Evolutionary conservation across 2,797 vertebrate genomes (phyloP).

Genomic region (Botia almorhae): DNA sequence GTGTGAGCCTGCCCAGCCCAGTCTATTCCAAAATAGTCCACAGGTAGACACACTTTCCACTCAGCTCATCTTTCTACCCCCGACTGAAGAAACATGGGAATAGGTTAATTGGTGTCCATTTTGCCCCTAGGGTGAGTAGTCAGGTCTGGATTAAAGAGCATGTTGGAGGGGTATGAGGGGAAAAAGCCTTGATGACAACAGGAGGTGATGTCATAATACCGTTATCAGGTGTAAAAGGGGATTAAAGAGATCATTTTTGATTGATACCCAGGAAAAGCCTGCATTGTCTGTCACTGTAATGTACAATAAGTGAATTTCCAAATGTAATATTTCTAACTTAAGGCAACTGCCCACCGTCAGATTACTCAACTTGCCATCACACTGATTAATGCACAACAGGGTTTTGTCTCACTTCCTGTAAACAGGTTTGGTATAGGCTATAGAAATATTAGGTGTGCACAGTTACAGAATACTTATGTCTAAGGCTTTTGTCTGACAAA

Average conservation of each 20-base stretch:
- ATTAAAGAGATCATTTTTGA: constrained; percentile 49
- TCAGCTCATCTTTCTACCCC: constrained; percentile 54
- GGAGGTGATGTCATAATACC: constrained; percentile 35
- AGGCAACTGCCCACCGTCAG: neutral
- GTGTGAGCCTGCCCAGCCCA: constrained; percentile 71
- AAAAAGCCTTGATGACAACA: constrained; percentile 38
- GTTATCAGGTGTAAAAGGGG: constrained; percentile 41
- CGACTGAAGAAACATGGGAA: constrained; percentile 55
- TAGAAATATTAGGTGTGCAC: neutral
- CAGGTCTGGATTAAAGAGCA: constrained; percentile 57
- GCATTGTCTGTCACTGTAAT: constrained; percentile 45
- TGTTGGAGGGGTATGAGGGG: constrained; percentile 33
- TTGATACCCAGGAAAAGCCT: constrained; percentile 48
- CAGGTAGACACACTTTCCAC: constrained; percentile 26
- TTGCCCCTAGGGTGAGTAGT: constrained; percentile 64
- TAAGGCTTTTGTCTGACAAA: too few species aligned
- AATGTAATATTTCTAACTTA: constrained; percentile 32
- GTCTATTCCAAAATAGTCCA: constrained; percentile 62
- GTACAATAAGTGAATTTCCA: constrained; percentile 12
- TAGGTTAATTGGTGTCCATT: constrained; percentile 49
- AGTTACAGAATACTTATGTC: too few species aligned
- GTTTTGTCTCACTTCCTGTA: neutral
- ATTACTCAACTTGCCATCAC: constrained; percentile 28
- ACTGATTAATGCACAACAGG: constrained; percentile 9
- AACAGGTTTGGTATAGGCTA: neutral